Conservation (phyloP, 2,888 invertebrate genomes). For the Cybosia mesomella region DNA sequence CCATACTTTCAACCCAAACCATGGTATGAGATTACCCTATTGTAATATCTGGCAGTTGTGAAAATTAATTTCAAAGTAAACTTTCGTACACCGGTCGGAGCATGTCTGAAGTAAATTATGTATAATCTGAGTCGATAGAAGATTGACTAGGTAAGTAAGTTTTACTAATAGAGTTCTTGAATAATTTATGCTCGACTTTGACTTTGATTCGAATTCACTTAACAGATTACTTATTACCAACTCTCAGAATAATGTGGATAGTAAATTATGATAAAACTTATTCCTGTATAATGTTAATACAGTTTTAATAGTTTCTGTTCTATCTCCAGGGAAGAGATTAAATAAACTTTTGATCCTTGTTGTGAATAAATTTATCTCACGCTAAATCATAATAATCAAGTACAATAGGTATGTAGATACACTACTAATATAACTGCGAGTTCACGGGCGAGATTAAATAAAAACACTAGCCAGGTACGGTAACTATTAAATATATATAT, state of each 20-base stretch:
- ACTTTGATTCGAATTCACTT: slow-evolving; percentile 37
- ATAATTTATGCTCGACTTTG: slow-evolving; percentile 41
- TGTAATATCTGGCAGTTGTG: slow-evolving; percentile 54
- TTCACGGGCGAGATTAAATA: too few species aligned
- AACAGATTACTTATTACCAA: slow-evolving; percentile 32
- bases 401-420: neutral
- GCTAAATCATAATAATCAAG: neutral
- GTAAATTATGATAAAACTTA: slow-evolving; percentile 36
- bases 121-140: slow-evolving; percentile 46
- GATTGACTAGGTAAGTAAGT: slow-evolving; percentile 29
- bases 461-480: too few species aligned
- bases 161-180: slow-evolving; percentile 32
- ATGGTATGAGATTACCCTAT: slow-evolving; percentile 41
- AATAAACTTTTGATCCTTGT: slow-evolving; percentile 31
- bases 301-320: slow-evolving; percentile 34
- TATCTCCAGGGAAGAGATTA: slow-evolving; percentile 31
- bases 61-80: slow-evolving; percentile 55
- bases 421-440: too few species aligned
- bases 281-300: slow-evolving; percentile 24
- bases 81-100: slow-evolving; percentile 44
- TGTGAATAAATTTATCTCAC: slow-evolving; percentile 28
- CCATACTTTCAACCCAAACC: slow-evolving; percentile 26
- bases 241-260: slow-evolving; percentile 21
- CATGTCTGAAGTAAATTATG: slow-evolving; percentile 49
- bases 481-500: too few species aligned